Evolutionary conservation across 2,113 vertebrate genomes (phyloP).

Genomic region (Hipposideros armiger): DNA sequence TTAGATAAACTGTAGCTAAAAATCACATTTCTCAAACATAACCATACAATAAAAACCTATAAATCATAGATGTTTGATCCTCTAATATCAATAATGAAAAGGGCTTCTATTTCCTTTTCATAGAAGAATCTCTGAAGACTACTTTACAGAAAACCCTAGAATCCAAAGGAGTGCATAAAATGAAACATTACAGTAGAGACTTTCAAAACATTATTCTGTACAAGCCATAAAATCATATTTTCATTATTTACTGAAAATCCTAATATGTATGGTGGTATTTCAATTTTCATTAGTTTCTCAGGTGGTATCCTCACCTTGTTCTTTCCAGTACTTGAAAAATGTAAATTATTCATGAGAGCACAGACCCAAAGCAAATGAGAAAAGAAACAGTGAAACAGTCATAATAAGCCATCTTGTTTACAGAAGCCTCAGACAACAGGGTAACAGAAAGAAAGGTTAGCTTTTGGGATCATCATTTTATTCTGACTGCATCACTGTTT

Average conservation of each 20-base stretch:
- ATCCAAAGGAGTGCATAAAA: background rate
- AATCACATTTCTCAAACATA: background rate
- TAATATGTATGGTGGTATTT: background rate
- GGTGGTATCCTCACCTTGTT: background rate
- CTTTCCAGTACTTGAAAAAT: background rate
- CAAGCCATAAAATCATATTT: conserved; percentile 25
- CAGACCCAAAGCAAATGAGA: conserved; percentile 13
- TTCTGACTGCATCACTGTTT: background rate
- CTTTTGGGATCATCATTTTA: background rate
- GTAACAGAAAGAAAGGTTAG: background rate
- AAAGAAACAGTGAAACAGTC: background rate
- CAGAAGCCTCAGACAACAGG: conserved; percentile 2
- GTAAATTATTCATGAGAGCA: conserved; percentile 29
- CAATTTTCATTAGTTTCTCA: conserved; percentile 3
- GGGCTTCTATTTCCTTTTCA: background rate
- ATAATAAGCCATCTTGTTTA: conserved; percentile 2
- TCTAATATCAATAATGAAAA: conserved; percentile 7
- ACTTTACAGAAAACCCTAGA: background rate
- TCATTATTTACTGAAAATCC: conserved; percentile 50
- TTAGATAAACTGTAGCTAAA: background rate
- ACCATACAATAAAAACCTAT: background rate
- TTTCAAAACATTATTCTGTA: background rate
- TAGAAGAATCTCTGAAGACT: background rate
- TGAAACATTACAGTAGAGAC: conserved; percentile 14
- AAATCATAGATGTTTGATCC: background rate